Percentiles rank a stretch among this genome's conserved stretches.
These are phyloP conservation scores for Agonopterix arenella DNA, from an alignment of 2,888 invertebrate genomes.

Conservation along the genomic window DNA sequence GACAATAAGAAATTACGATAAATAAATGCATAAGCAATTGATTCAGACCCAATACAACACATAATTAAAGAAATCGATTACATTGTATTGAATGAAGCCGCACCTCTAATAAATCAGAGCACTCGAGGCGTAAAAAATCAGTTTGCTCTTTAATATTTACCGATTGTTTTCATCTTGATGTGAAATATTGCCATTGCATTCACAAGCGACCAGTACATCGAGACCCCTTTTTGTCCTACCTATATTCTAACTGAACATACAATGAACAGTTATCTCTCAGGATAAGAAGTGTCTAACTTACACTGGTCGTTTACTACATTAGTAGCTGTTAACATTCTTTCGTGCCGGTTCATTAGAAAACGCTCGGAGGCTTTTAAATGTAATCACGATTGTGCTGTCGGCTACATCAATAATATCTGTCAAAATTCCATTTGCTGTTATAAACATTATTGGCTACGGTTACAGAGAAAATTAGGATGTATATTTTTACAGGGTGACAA, in stretches of 20 bases:
- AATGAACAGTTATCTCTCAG: background rate
- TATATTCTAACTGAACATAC: background rate
- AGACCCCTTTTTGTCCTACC: constrained; percentile 11
- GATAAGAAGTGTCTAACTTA: constrained; percentile 12
- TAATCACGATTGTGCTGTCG: constrained; percentile 23
- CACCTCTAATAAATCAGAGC: constrained; percentile 38
- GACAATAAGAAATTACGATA: constrained; percentile 19
- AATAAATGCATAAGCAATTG: constrained; percentile 2
- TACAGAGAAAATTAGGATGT: too few relatives aligned
- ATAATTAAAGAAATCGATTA: constrained; percentile 29
- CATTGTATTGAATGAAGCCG: constrained; percentile 32
- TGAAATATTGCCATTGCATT: constrained; percentile 36
- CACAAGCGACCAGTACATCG: constrained; percentile 20
- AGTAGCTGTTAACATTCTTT: constrained; percentile 43
- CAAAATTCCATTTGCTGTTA: constrained; percentile 1
- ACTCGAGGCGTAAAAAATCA: constrained; percentile 39
- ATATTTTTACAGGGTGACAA: too few relatives aligned
- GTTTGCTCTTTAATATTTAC: constrained; percentile 43
- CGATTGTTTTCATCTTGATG: constrained; percentile 43
- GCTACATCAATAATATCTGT: constrained; percentile 2
- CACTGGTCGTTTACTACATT: constrained; percentile 27
- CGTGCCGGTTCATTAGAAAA: constrained; percentile 44
- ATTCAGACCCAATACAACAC: constrained; percentile 14
- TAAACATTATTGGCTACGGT: background rate
- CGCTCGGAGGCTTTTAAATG: constrained; percentile 36